A percentile compares a stretch with the other conserved stretches of the same genome.
phyloP scores from a whole-genome alignment of 2,888 invertebrate genomes.

The Drosophila birchii region DNA sequence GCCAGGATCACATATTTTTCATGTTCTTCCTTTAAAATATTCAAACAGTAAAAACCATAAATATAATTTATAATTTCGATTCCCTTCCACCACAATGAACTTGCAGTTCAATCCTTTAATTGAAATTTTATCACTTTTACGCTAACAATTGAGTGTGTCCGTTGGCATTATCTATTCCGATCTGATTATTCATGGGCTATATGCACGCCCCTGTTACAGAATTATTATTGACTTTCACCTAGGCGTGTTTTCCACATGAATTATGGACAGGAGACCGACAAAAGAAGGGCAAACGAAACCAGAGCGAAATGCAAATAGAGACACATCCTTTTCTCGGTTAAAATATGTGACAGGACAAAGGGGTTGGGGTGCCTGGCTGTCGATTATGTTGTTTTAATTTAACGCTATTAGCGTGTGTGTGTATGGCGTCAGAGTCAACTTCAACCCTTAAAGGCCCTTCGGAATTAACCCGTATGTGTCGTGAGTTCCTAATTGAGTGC shows the following conservation, averaged over 20 bases:
- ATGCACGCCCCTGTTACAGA: slow-evolving; percentile 14
- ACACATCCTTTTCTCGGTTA: slow-evolving; percentile 54
- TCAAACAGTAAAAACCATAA: slow-evolving; percentile 15
- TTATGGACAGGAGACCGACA: slow-evolving; percentile 57
- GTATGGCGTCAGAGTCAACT: slow-evolving; percentile 61
- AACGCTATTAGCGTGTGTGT: slow-evolving; percentile 77
- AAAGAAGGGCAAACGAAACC: slow-evolving; percentile 51
- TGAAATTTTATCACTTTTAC: slow-evolving; percentile 30
- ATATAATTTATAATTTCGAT: slow-evolving; percentile 2
- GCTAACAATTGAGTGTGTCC: slow-evolving; percentile 19
- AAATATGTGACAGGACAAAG: slow-evolving; percentile 69
- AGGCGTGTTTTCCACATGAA: slow-evolving; percentile 75
- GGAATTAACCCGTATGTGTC: slow-evolving; percentile 30
- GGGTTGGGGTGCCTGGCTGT: slow-evolving; percentile 52
- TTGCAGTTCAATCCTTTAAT: slow-evolving; percentile 28
- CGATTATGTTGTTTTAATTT: slow-evolving; percentile 82
- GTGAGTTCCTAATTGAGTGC: slow-evolving; percentile 72
- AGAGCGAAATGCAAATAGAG: slow-evolving; percentile 76
- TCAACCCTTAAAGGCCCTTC: slow-evolving; percentile 37
- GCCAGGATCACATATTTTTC: background rate
- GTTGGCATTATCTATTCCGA: slow-evolving; percentile 26
- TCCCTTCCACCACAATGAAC: slow-evolving; percentile 30
- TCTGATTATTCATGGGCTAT: slow-evolving; percentile 34
- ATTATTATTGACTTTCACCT: slow-evolving; percentile 50
- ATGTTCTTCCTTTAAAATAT: background rate